These are phyloP conservation scores for Eupristina koningsbergeri DNA, from an alignment of 1,140 invertebrate genomes.

Conservation along the genomic window DNA sequence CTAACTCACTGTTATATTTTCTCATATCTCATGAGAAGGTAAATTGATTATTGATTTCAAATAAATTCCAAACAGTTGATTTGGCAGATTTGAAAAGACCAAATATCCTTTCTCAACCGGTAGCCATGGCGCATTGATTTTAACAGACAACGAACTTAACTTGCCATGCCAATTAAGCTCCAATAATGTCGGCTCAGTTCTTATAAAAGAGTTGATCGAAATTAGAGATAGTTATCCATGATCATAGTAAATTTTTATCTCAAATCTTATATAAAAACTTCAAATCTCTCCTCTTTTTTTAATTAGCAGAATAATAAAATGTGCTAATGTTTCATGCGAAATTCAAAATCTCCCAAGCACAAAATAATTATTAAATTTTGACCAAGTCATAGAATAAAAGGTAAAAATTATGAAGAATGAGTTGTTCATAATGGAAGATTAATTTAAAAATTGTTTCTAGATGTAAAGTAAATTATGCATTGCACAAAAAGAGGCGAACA, in stretches of 20 bases:
- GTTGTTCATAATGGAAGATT: too few species aligned
- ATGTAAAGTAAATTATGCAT: too few species aligned
- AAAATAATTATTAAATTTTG: too few species aligned
- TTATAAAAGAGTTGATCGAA: neutral
- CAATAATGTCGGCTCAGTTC: neutral
- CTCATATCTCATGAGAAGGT: neutral
- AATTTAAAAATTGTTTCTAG: too few species aligned
- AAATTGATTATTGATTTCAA: constrained; percentile 50
- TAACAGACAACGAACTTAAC: constrained; percentile 18
- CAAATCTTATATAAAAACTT: constrained; percentile 11
- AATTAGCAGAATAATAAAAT: neutral
- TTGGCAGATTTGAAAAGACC: constrained; percentile 30
- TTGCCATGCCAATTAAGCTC: constrained; percentile 25
- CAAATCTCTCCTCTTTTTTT: neutral
- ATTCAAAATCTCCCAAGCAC: too few species aligned
- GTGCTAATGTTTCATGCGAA: neutral
- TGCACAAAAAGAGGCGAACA: too few species aligned
- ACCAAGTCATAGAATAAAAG: too few species aligned
- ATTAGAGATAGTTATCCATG: neutral
- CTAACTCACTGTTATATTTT: constrained; percentile 33
- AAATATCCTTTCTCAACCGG: neutral
- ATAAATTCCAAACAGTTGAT: constrained; percentile 42
- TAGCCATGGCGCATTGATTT: constrained; percentile 28
- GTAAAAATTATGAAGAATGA: too few species aligned
- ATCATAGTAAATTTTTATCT: constrained; percentile 12